A percentile compares a stretch with the other conserved stretches of the same genome.
Evolutionary conservation across 2,113 vertebrate species (phyloP).

Genomic region (Psephotus haematonotus): DNA sequence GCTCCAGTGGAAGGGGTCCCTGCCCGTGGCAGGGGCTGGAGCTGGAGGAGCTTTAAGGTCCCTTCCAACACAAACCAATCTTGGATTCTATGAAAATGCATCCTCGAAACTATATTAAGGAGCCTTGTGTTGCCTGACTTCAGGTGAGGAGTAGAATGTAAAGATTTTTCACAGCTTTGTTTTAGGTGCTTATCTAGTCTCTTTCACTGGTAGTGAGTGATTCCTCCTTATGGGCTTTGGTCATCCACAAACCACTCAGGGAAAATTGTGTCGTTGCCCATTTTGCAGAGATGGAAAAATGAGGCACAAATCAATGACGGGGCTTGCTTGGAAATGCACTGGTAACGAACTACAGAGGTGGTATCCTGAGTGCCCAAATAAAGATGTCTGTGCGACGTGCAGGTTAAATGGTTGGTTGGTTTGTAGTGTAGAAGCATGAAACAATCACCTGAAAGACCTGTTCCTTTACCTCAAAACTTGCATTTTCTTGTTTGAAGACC

Average conservation of each 20-base stretch:
- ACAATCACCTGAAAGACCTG: fast-evolving
- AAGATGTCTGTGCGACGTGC: neutral
- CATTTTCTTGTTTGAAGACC: neutral
- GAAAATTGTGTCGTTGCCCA: neutral
- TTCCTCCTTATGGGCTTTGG: neutral
- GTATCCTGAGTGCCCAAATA: fast-evolving
- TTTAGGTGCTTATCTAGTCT: neutral
- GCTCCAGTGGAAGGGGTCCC: neutral
- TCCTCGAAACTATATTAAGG: neutral
- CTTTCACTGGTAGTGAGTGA: neutral
- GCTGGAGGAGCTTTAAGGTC: neutral
- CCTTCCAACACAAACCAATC: neutral
- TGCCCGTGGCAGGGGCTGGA: fast-evolving
- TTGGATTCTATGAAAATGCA: neutral
- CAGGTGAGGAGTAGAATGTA: neutral
- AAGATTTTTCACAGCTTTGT: neutral
- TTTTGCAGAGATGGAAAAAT: neutral
- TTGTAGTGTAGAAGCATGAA: neutral
- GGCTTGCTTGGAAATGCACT: neutral
- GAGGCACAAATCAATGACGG: neutral
- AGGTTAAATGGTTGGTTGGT: neutral
- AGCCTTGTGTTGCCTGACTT: neutral
- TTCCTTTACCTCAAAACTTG: neutral
- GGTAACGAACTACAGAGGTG: neutral
- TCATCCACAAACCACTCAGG: neutral